These are phyloP conservation scores for Mythimna vitellina DNA, from an alignment of 2,888 invertebrate genomes.

Conservation along the genomic window DNA sequence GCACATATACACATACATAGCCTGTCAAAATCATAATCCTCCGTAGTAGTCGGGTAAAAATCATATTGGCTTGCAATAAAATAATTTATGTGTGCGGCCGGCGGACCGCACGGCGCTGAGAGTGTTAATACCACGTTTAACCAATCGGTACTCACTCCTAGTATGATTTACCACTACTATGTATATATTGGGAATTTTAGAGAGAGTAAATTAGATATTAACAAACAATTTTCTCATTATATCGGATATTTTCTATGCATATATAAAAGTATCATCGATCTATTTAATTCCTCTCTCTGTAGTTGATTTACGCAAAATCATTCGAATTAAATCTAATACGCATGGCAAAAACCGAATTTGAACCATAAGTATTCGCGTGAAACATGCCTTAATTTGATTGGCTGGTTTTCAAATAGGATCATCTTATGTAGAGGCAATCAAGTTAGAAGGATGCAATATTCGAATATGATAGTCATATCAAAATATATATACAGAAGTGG, in stretches of 20 bases:
- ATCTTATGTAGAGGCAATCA: slow-evolving; percentile 38
- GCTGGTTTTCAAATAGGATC: slow-evolving; percentile 50
- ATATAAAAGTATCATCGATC: slow-evolving; percentile 16
- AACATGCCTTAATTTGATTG: slow-evolving; percentile 54
- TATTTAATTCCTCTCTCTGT: slow-evolving; percentile 29
- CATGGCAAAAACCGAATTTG: slow-evolving; percentile 40
- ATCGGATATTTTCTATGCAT: too few species aligned
- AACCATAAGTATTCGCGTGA: slow-evolving; percentile 56
- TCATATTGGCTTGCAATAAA: too few species aligned
- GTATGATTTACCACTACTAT: slow-evolving; percentile 4
- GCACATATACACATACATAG: too few species aligned
- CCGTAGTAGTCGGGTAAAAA: too few species aligned
- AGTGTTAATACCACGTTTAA: background rate
- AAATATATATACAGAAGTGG: slow-evolving; percentile 17
- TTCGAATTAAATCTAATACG: slow-evolving; percentile 55
- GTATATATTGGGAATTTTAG: background rate
- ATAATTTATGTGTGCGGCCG: too few species aligned
- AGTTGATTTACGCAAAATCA: slow-evolving; percentile 56
- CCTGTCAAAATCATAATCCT: too few species aligned
- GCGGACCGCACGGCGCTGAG: too few species aligned
- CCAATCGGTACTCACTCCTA: background rate
- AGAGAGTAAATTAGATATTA: background rate
- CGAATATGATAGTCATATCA: slow-evolving; percentile 11
- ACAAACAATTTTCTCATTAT: background rate
- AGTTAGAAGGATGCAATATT: slow-evolving; percentile 31